Base-by-base conservation (phyloP, 2,113 vertebrate species). In the Herpetotheres cachinnans region DNA sequence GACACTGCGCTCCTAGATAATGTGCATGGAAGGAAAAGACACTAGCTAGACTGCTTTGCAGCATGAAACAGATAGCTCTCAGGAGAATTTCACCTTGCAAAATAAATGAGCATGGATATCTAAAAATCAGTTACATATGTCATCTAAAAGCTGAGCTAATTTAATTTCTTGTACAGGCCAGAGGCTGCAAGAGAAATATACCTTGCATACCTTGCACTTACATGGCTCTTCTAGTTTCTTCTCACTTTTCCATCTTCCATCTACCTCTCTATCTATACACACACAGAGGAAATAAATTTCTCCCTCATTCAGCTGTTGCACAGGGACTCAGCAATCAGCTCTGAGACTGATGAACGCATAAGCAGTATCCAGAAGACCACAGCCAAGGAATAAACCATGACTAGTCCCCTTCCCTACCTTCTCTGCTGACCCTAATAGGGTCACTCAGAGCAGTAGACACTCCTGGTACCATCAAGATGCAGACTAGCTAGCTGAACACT, bases 351-450 rank as follows among this genome's bases (percentile, higher is more conserved):
- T 54, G 32, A 77, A 77, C 19, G 15, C 13, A 13, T 19, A 80
- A 49, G 9, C 17, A 54, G 16, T 11, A 40, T 7, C 13, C 38
- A 80, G 77, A 77, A 73, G 59, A 73, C 22, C 46, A 36, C 38
- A 86, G 27, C 58, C 30, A 49, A 46, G 8, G 46, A 42, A 38
- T n/a, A 42, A 63, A 40, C 10, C 12, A 27, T 0, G 0, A 42
- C 9, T 9, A 38, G 20, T 24, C 16, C 21, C 30, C 46, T 65
- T 76, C 40, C 47, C 19, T 34, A 20, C 50, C 15, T 10, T 27
- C 61, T 66, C 18, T 21, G 30, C 55, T 52, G 25, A 58, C 34
- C 11, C 15, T 49, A 19, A 6, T 2, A 21, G 17, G 20, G 17
- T 36, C 61, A 34, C 20, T 29, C n/a, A 16, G 36, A 38, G 13